Base-by-base conservation (phyloP, 2,113 vertebrate species). In the Grammatotria lemairii region DNA sequence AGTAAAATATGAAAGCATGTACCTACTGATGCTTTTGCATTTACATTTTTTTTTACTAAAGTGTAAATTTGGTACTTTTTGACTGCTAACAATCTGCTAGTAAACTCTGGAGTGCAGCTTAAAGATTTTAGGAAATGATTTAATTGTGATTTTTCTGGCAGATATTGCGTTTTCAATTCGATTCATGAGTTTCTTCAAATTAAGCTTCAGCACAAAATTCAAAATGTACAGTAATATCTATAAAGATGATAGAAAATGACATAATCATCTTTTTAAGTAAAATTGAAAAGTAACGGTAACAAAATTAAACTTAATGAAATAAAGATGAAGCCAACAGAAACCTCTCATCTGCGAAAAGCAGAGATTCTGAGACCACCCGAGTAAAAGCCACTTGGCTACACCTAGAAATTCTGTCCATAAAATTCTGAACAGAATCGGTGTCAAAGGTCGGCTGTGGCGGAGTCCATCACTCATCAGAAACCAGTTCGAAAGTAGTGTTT, bases 151-250 rank as follows among this genome's bases (percentile, higher is more conserved):
- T 1, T 63, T 63, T 63, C 58, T 35, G 58, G 17, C 9, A 2
- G 31, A 35, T 63, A 35, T 63, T 35, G 1, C 0, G 1, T 35
- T 35, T 63, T 0, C 31, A n/a, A 63, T 63, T n/a, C 2, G 31
- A 63, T 63, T 63, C 0, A 35, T 0, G 17, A 12, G 58, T 63
- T 63, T 35, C 9, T 0, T 63, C 17, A 35, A 35, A 12, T n/a
- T 63, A 5, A 65, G 10, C 31, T 65, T 65, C 60, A n/a, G 60
- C 4, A 33, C 2, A 60, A 60, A 60, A 7, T 60, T 65, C 17
- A 12, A 35, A 65, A 65, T 65, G 31, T 8, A 65, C 9, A 65
- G 31, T 0, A 65, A 65, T 11, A 65, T 65, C n/a, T n/a, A n/a
- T 35, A 7, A 35, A 65, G 9, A 38, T 5, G 60, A 38, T n/a